Base-by-base conservation (phyloP, 2,888 invertebrate species). In the Conops quadrifasciatus region DNA sequence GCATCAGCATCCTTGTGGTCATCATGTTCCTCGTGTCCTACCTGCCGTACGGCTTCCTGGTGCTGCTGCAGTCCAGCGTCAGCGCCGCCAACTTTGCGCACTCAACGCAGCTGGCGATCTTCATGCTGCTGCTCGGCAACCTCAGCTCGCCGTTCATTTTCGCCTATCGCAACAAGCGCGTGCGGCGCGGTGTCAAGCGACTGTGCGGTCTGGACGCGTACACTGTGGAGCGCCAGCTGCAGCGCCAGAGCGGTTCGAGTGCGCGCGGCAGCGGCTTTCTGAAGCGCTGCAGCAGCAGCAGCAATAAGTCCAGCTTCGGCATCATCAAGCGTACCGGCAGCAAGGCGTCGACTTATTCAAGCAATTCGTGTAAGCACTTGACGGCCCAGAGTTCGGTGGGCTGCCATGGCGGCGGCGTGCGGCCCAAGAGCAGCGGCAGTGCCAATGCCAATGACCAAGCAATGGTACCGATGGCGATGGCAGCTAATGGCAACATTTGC, bases 1-100 rank as follows among this genome's bases (percentile, higher is more conserved):
- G 94, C 76, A 94, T 96, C 67, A 94, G 94, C 80, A 91, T 86
- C 70, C 76, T 87, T 76, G 86, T 87, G 73, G 86, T 86, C 53
- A 84, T 86, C 19, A 87, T 86, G 87, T 86, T 86, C 74, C 80
- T 86, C 43, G 82, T 87, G 65, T 87, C 86, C 28, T 86, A 86
- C 71, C 74, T 86, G 73, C 87, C 87, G 21, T 86, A 83, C 66
- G 86, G 86, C 7, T 75, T 86, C 47, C 73, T 87, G 28, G 83
- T 86, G 51, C 73, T 86, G 69, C 78, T 86, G 56, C 86, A 86
- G 73, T 83, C 83, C 19, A 80, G 82, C 0, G 73, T 84, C 0
- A 80, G 81, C 65, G 80, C 84, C 0, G 83, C 84, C 70, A 81
- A 84, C 70, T 83, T 85, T n/a, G 75, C 78, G 16, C 81, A 83